Conservation (phyloP, 2,888 invertebrate genomes). For the Lobophora halterata region DNA sequence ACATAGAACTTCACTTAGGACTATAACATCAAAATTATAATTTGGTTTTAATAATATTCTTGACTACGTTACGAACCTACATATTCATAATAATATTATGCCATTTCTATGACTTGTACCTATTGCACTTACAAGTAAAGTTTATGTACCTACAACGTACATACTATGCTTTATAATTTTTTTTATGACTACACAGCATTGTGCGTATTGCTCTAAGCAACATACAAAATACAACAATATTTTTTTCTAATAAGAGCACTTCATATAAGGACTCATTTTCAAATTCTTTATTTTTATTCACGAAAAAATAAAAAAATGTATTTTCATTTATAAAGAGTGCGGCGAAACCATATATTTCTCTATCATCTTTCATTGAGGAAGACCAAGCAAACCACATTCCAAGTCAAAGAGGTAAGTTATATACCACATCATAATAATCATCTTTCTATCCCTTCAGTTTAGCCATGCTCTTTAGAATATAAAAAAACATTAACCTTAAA, state of each 20-base stretch:
- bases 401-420: no score
- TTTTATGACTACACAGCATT: conserved; percentile 62
- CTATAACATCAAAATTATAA: conserved; percentile 30
- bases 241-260: conserved; percentile 25
- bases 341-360: conserved; percentile 4
- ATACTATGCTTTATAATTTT: conserved; percentile 40
- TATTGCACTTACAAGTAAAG: conserved; percentile 53
- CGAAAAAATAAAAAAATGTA: neutral
- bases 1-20: conserved; percentile 30
- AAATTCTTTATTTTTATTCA: conserved; percentile 1
- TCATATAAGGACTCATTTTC: conserved; percentile 13
- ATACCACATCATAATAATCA: no score
- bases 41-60: conserved; percentile 40
- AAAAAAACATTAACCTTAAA: conserved; percentile 2
- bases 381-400: conserved; percentile 14
- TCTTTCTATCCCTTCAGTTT: no score
- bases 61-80: conserved; percentile 33
- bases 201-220: conserved; percentile 58
- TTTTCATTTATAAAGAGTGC: neutral
- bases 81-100: conserved; percentile 44
- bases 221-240: conserved; percentile 10
- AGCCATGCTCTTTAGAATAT: conserved; percentile 1
- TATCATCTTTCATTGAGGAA: conserved; percentile 8
- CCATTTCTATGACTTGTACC: conserved; percentile 65
- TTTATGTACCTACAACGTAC: conserved; percentile 38